Base-by-base conservation (phyloP, 2,113 vertebrate genomes). In the Xyliphius kryptos region DNA sequence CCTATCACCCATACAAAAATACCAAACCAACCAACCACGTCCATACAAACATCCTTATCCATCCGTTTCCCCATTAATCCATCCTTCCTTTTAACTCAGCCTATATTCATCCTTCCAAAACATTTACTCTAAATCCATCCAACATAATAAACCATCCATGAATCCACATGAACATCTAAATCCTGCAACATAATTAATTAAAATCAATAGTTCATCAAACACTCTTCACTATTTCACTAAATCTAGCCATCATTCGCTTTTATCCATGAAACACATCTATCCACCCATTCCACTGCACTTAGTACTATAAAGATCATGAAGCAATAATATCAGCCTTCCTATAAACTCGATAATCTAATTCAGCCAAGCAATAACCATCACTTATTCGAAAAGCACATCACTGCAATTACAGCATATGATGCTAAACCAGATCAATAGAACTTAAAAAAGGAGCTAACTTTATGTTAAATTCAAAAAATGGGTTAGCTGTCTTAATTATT, bases 281-380 rank as follows among this genome's bases (percentile, higher is more conserved):
- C 52, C 48, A 38, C 36, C 11, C 41, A 6, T 19, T 50, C 58
- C 59, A 51, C 36, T 60, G 54, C 46, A 70, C 67, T 74, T 74
- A 72, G 57, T 80, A 74, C 62, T 16, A 26, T 46, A 63, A 5
- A 64, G 75, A 73, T 82, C 86, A 81, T 79, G 64, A 77, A 71
- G 74, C 79, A 84, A 77, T 80, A 79, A 71, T 76, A 69, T 65
- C 63, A 73, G 73, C 74, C 74, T 79, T 73, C 81, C 82, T 81
- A 82, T 82, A 85, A 83, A 79, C 50, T 60, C 68, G 74, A 80
- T 85, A 80, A 87, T 83, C 78, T 72, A 78, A 83, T 87, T 82
- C 77, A 76, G 71, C 80, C 76, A 80, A 81, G 81, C 77, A 84
- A 84, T 86, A 83, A 84, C 76, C 72, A 76, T 82, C 76, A 82